Percentiles rank a stretch among this genome's conserved stretches.
phyloP scores from a whole-genome alignment of 2,888 invertebrate genomes.

The Drosophila subsilvestris region DNA sequence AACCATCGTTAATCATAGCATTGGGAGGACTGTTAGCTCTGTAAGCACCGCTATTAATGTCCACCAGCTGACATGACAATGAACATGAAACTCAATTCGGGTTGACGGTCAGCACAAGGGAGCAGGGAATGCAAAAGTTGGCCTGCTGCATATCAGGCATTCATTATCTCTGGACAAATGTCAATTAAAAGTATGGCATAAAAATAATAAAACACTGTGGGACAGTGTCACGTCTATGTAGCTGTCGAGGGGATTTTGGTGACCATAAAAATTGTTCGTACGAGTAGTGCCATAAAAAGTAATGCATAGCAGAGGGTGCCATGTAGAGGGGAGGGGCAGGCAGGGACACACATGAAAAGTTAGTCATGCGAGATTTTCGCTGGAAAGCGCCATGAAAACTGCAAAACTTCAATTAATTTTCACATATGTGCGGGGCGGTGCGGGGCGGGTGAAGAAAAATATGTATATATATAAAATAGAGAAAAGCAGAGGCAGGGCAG shows the following conservation, averaged over 20 bases:
- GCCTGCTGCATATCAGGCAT: constrained; percentile 63
- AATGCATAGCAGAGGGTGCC: constrained; percentile 24
- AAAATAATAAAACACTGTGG: constrained; percentile 46
- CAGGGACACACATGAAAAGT: constrained; percentile 50
- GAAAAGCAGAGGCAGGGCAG: not conserved
- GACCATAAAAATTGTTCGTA: constrained; percentile 40
- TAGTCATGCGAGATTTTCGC: constrained; percentile 71
- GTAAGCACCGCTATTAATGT: constrained; percentile 1
- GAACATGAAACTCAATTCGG: constrained; percentile 59
- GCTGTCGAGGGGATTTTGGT: constrained; percentile 3
- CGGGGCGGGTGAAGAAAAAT: constrained; percentile 5
- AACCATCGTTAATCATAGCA: not conserved
- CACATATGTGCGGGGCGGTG: constrained; percentile 38
- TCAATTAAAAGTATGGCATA: constrained; percentile 71
- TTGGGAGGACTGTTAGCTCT: not conserved
- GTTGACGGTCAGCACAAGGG: constrained; percentile 36
- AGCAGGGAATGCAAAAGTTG: constrained; percentile 54
- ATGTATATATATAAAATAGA: constrained; percentile 12
- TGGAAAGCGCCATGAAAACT: constrained; percentile 64
- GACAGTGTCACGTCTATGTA: constrained; percentile 14
- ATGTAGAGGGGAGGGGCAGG: too few relatives aligned
- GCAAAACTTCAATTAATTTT: constrained; percentile 75
- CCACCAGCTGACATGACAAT: constrained; percentile 50
- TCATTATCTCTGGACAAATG: constrained; percentile 68
- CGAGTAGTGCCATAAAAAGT: constrained; percentile 47